Base-by-base conservation (phyloP, 2,113 vertebrate species). In the Sula dactylatra region DNA sequence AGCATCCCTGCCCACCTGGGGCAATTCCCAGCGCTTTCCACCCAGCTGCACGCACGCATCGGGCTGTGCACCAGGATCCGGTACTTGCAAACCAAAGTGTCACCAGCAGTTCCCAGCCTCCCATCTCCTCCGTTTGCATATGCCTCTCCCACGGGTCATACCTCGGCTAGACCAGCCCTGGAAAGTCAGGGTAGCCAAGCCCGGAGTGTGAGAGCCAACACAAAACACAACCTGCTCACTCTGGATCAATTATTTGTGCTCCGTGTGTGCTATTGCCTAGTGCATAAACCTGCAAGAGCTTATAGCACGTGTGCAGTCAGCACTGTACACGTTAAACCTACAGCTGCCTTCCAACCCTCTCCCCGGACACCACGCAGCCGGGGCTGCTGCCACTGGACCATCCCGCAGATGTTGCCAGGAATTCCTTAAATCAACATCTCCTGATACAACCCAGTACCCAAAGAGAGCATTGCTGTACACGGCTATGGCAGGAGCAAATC, bases 271-370 rank as follows among this genome's bases (percentile, higher is more conserved):
- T 50, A 6, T 1, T 31, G 47, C 42, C 70, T 15, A 21, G 26
- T 4, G 22, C 10, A 36, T 3, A 36, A 70, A 61, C 29, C 81
- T 55, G 16, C 64, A 18, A 7, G n/a, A 31, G 11, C 45, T 66
- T 17, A 13, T 0, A 58, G 64, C 36, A 61, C 0, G 5, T 4
- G 38, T 38, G n/a, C 56, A 31, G 59, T 0, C 3, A 55, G 55
- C 27, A 5, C 13, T 59, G 54, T 27, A 7, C 44, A 24, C 19
- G 3, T 24, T 8, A 64, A 54, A 18, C 10, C 61, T 42, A 19
- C 27, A 8, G 19, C 62, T 67, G 34, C 34, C 40, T 31, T 29
- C 70, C 61, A 67, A 44, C 59, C 38, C 36, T 47, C 27, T 49
- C 54, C 56, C 58, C 5, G 13, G 20, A 34, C 32, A 36, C 20